Evolutionary conservation across 1,140 invertebrate species (phyloP), one percentile per base, ranked within the genome.

Genomic region (Caenorhabditis briggsae): DNA sequence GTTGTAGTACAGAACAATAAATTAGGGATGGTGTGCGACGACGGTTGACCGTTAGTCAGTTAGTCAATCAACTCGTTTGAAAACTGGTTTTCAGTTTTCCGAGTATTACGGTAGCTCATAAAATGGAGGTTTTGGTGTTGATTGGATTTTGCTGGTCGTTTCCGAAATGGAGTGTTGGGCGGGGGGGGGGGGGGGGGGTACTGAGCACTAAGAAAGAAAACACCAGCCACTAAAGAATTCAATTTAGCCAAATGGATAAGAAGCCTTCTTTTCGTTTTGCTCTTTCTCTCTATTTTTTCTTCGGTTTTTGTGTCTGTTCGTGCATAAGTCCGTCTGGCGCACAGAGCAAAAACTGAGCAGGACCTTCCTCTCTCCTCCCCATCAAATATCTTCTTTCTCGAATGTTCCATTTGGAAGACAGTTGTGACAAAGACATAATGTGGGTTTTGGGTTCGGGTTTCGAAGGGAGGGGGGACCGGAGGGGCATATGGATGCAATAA

Each of bases 391-490:
- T 14, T n/a, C 59, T 41, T 11, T 78, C 46, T 78, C 70, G 70
- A 78, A 78, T 78, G 70, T 78, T 78, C 6, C 9, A 23, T 11
- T 9, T 11, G n/a, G 33, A 78, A 78, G 70, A 78, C 70, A 78
- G 70, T 78, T 53, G 70, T 78, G 70, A 78, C 70, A 78, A 78
- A 78, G 70, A 78, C 70, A 78, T 78, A 78, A 78, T 78, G 70
- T 78, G 70, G 70, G 70, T 78, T 78, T 78, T 33, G 33, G 70
- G 70, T 78, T 78, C 70, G 70, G 70, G 70, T 78, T 78, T 78
- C 70, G 70, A 50, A 78, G 70, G 46, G 46, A 78, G 70, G 46
- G 46, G 43, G 41, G 33, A 20, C 7, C 20, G 64, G 64, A 50
- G 8, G 70, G 70, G 50, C 70, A 78, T 78, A 78, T 78, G 70